These are phyloP conservation scores for Bolinopsis microptera DNA, from an alignment of 37 sponge, comb jelly and placozoan genomes.

Conservation along the genomic window DNA sequence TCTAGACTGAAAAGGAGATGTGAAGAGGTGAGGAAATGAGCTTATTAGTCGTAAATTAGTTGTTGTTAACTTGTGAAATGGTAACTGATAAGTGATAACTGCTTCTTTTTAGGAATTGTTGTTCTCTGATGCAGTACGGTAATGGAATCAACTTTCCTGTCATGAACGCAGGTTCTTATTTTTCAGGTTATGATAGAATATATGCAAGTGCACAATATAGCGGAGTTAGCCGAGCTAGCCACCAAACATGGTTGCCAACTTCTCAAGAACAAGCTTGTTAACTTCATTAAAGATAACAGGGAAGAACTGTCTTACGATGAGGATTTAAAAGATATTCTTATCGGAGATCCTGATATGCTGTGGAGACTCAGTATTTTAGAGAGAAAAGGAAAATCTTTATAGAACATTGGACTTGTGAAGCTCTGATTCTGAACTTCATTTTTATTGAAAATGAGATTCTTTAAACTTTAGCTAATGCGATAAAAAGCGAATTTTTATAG, in stretches of 20 bases:
- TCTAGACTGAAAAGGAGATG: not conserved
- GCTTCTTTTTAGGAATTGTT: too few relatives aligned
- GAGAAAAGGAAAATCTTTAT: not conserved
- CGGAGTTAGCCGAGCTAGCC: constrained; percentile 4
- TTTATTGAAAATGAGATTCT: too few relatives aligned
- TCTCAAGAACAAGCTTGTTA: constrained; percentile 1
- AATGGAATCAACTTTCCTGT: too few relatives aligned
- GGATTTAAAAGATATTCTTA: not conserved
- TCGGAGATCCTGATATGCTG: not conserved
- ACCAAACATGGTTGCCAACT: not conserved
- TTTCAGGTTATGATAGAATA: not conserved
- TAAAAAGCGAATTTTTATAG: too few relatives aligned
- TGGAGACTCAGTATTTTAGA: constrained; percentile 27
- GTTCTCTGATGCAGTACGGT: too few relatives aligned
- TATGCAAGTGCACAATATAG: not conserved
- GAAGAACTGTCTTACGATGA: constrained; percentile 5
- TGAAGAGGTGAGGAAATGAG: not conserved
- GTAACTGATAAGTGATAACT: too few relatives aligned
- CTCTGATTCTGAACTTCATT: not conserved
- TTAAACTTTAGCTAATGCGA: too few relatives aligned
- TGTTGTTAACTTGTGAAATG: not conserved
- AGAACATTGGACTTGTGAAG: not conserved
- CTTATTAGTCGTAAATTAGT: not conserved
- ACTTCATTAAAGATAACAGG: not conserved
- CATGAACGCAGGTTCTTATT: too few relatives aligned